Evolutionary conservation across 2,797 vertebrate genomes (phyloP), one percentile per base, ranked within the genome.

Genomic region (Coreius guichenoti): DNA sequence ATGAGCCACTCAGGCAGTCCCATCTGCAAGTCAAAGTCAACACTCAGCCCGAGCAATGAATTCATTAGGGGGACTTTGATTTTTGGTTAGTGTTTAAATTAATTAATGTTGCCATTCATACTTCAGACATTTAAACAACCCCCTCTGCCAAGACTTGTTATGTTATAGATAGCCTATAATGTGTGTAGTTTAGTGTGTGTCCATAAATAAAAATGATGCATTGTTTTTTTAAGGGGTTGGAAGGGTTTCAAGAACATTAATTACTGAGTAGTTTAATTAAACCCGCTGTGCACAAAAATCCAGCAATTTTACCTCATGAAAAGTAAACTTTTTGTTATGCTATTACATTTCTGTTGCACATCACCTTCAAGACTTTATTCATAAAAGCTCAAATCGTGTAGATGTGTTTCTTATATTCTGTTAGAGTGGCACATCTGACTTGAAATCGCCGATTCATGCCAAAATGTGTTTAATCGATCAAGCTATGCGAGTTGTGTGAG

Each of bases 91-190:
- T 77, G 49, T 76, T 86, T 70, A 74, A 83, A 87, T 87, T 86
- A 87, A 87, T 87, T 89, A 89, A 86, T 87, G 29, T 77, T 89
- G 86, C 81, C 65, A 84, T 84, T 84, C 54, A 69, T 69, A 77
- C 77, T 84, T 77, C 49, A 85, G 36, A 65, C 76, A 26, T 72
- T 43, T 77, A 67, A 83, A 75, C 39, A 17, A 63, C 39, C 69
- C 39, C 67, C 56, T 74, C 54, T 74, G 69, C 68, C 70, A 58
- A 43, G 16, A n/a, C 67, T 45, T 39, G 47, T 31, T 81, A 26
- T 58, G 49, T 43, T 77, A 77, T 9, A 77, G 54, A 43, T 81
- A 31, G 47, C 47, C 33, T 75, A 43, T 43, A 69, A 68, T 31
- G 17, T 65, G 39, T 31, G n/a, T 56, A 56, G 56, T n/a, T 61